Evolutionary conservation across 64 coral and sea anemone genomes (phyloP), one percentile per base, ranked within the genome.

Genomic region (Anthopleura sola): DNA sequence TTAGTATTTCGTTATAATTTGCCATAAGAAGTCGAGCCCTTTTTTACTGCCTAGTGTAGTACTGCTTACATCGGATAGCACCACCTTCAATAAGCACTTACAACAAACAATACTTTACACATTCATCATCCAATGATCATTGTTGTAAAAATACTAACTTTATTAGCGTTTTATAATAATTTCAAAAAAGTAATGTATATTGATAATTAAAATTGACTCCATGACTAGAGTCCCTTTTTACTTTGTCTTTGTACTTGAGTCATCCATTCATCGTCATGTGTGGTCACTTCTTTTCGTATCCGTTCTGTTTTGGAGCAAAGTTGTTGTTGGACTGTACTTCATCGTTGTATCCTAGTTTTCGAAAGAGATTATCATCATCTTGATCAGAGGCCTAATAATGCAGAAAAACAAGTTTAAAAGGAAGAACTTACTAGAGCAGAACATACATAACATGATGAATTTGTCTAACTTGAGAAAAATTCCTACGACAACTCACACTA

Each of bases 81-180:
- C 39, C 7, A 44, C 39, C 7, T 44, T 44, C 39, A 44, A n/a
- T n/a, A n/a, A n/a, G n/a, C n/a, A n/a, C n/a, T n/a, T n/a, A n/a
- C n/a, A 44, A 44, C 39, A 44, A 44, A 7, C 2, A 44, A 44
- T 44, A 44, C 7, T 44, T 19, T 20, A 10, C 16, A 18, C 54
- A 64, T 64, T 64, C 20, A n/a, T 26, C 5, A 26, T 19, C 6
- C 60, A n/a, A 26, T 64, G 24, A 64, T 64, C 4, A 64, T 64
- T 64, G 60, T 3, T 64, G 60, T 64, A 64, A 64, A 64, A 64
- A 64, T 64, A 64, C 60, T 64, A 64, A 64, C 23, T 64, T 64
- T 64, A 64, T 64, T 64, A 64, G 21, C 23, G 54, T 44, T 44
- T 64, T 64, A 64, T 26, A 64, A 64, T 64, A n/a, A n/a, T 64